Evolutionary conservation across 2,797 vertebrate species (phyloP), one percentile per base, ranked within the genome.

Genomic region (Neosalanx taihuensis): DNA sequence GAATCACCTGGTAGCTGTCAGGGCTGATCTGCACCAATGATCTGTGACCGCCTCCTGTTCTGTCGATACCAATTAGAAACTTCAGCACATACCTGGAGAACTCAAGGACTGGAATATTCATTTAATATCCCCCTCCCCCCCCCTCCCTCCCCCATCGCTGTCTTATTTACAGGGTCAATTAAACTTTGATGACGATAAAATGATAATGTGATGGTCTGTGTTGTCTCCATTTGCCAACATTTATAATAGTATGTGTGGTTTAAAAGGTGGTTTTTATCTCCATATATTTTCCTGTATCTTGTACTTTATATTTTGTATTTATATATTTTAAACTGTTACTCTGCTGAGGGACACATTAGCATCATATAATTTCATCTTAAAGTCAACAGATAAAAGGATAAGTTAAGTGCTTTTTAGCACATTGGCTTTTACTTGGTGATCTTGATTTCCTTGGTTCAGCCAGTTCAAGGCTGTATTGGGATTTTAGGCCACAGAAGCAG

Each of bases 21-120:
- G 33, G 57, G 49, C 4, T 37, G 74, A 76, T 69, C 69, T 76
- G 70, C 71, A 65, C 67, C 57, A 10, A 59, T 76, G 64, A 68
- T 72, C 64, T 49, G 64, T 71, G 72, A 65, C 68, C 1, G 33
- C 26, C 68, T 63, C 35, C 67, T 70, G 46, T 60, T 67, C 67
- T 67, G 68, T 77, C 72, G 62, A 67, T 70, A 73, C 63, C 70
- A 73, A 77, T 73, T 73, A 73, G 65, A 29, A 37, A 62, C 59
- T 37, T 67, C 70, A 66, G 70, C 65, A 65, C 65, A 46, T 75
- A 71, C 58, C 51, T 71, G 63, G 46, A 67, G 60, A 69, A 59
- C 51, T 71, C 69, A 58, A 69, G 63, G 59, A 69, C 72, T 66
- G 58, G 33, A 65, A 61, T 49, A 64, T 62, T 75, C 71, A 76